A percentile compares a stretch with the other conserved stretches of the same genome.
phyloP scores from a whole-genome alignment of 2,113 vertebrate species.

The Microcebus ravelobensis region DNA sequence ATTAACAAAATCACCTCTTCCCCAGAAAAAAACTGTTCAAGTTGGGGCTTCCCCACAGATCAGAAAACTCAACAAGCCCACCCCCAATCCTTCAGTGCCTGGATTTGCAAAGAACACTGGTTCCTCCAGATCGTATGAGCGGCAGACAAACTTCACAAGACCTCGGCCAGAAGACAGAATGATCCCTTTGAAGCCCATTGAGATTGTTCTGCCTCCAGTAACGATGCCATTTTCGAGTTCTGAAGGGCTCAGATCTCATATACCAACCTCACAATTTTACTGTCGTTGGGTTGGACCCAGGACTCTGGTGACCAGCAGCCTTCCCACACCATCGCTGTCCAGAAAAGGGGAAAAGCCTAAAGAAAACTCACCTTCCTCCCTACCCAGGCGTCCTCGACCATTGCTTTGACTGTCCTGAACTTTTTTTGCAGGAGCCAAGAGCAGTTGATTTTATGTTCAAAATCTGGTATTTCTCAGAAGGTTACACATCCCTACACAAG shows the following conservation, averaged over 20 bases:
- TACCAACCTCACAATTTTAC: conserved; percentile 14
- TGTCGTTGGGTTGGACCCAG: conserved; percentile 64
- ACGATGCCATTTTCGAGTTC: conserved; percentile 65
- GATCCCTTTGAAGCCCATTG: conserved; percentile 81
- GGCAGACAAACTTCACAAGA: conserved; percentile 4
- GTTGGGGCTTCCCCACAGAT: rapidly evolving
- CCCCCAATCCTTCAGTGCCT: not conserved
- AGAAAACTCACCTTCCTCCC: conserved; percentile 45
- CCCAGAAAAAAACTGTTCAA: not conserved
- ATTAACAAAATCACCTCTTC: not conserved
- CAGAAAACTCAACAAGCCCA: not conserved
- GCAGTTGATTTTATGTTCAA: not conserved
- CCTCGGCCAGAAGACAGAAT: conserved; percentile 49
- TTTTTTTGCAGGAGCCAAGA: not conserved
- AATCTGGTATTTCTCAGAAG: conserved; percentile 42
- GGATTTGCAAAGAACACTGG: not conserved
- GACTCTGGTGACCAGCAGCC: rapidly evolving
- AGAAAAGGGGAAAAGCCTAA: conserved; percentile 66
- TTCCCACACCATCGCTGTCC: not conserved
- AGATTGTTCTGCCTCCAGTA: conserved; percentile 85
- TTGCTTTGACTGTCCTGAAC: conserved; percentile 76
- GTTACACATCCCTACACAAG: not conserved
- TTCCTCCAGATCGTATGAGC: rapidly evolving
- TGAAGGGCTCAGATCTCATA: conserved; percentile 11
- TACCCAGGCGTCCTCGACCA: conserved; percentile 61